These are phyloP conservation scores for Drosophila affinis DNA, from an alignment of 2,888 invertebrate species.

Conservation along the genomic window DNA sequence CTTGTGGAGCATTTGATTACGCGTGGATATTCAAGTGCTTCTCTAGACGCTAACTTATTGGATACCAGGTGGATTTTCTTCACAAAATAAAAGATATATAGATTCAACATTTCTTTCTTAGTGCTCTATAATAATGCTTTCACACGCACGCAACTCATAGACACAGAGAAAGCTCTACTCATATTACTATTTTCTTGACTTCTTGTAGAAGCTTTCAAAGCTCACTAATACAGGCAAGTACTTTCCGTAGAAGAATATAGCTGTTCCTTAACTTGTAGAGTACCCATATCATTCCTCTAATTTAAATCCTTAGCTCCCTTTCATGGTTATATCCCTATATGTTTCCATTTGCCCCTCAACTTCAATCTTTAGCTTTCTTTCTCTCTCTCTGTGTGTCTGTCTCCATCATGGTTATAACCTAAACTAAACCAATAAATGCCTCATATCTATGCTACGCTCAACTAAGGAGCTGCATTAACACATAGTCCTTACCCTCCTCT, in stretches of 20 bases:
- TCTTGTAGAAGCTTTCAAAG: no score
- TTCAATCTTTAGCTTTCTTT: no score
- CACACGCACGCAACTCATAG: no score
- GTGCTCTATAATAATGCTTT: no score
- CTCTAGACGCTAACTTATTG: neutral
- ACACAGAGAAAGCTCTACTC: no score
- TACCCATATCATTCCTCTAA: neutral
- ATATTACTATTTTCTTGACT: no score
- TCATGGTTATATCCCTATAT: neutral
- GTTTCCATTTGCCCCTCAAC: neutral
- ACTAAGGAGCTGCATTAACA: slow-evolving; percentile 28
- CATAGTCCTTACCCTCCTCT: slow-evolving; percentile 15
- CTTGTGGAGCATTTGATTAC: neutral
- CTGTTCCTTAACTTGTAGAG: no score
- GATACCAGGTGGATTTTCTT: neutral
- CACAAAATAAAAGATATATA: neutral
- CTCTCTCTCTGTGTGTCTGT: neutral
- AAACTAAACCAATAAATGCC: slow-evolving; percentile 19
- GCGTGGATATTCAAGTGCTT: no score
- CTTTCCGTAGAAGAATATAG: no score
- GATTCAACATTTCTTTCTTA: no score
- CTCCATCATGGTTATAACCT: slow-evolving; percentile 4
- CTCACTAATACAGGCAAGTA: no score
- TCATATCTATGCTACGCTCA: neutral
- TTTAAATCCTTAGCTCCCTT: neutral